Base-by-base conservation (phyloP, 2,113 vertebrate genomes). In the Vidua chalybeata region DNA sequence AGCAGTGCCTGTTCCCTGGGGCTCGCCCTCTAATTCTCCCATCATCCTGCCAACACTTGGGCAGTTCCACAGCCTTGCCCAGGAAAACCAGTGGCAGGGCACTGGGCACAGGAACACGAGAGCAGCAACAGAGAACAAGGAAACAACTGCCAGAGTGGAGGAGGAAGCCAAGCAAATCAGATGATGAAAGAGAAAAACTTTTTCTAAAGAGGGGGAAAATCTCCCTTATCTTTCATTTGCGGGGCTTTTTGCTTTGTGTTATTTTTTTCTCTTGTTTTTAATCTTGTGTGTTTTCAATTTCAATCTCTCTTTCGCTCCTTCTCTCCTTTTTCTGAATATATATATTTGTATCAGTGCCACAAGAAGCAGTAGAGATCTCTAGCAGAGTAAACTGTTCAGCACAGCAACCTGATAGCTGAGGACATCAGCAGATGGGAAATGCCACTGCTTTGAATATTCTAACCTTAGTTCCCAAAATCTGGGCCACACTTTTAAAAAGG, bases 211-310 rank as follows among this genome's bases (percentile, higher is more conserved):
- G 17, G 5, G 7, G 9, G 4, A 31, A 63, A 52, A 68, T 48
- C 20, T 35, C 30, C 68, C 27, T 63, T 51, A 94, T 93, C 59
- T 90, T 92, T 54, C 46, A 84, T 86, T 88, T 46, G 11, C 61
- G 84, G 30, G 43, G 39, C 26, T 67, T 77, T 89, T 86, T 49
- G n/a, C 6, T 45, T 71, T 56, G 21, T 23, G 6, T 10, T 46
- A 20, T 31, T 33, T 26, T 59, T 49, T 33, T 41, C 41, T 30
- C 31, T 71, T 85, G 46, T 41, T 95, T 81, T 84, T 89, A 93
- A 73, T 96, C 94, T 96, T 84, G 41, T 61, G 55, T 59, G 83
- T 78, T 95, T 94, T 96, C 92, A 86, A 41, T 86, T 95, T 92
- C 96, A 91, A 78, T 92, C 45, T 97, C 52, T 64, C 49, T 71